Evolutionary conservation across 2,888 invertebrate genomes (phyloP).

Genomic region (Ormyrus pomaceus): DNA sequence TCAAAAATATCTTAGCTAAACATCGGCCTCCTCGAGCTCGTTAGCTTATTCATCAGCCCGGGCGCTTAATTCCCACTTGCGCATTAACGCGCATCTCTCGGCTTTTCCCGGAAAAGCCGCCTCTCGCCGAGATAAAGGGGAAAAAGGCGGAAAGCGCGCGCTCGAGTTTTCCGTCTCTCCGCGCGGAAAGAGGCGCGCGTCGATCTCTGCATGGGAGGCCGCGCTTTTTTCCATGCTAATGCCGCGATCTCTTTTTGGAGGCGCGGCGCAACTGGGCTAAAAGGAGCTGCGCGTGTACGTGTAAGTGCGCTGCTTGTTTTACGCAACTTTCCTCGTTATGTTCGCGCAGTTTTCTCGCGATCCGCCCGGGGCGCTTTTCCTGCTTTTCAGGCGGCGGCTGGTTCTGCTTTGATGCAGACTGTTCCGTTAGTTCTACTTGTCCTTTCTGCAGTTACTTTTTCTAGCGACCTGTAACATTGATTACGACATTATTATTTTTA

Average conservation of each 20-base stretch:
- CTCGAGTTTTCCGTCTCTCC: constrained; percentile 25
- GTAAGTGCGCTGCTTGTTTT: constrained; percentile 57
- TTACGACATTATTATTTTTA: too few relatives aligned
- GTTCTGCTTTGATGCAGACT: too few relatives aligned
- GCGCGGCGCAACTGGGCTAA: constrained; percentile 1
- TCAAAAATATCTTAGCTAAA: background rate
- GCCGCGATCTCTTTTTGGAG: background rate
- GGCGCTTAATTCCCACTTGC: constrained; percentile 37
- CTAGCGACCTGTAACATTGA: too few relatives aligned
- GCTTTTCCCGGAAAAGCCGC: background rate
- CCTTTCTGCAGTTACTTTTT: too few relatives aligned
- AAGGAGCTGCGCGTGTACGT: background rate
- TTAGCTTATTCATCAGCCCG: background rate
- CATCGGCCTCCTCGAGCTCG: background rate
- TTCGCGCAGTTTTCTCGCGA: constrained; percentile 38
- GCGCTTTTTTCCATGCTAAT: constrained; percentile 38
- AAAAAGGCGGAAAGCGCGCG: background rate
- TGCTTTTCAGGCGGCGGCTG: too few relatives aligned
- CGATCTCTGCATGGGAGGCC: background rate
- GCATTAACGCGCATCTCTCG: constrained; percentile 12
- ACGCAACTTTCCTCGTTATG: constrained; percentile 64
- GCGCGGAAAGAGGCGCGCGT: background rate
- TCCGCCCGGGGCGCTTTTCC: background rate
- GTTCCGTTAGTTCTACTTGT: too few relatives aligned
- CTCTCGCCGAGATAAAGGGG: background rate